Conservation (phyloP, 1,140 invertebrate species). For the Aphidius gifuensis region DNA sequence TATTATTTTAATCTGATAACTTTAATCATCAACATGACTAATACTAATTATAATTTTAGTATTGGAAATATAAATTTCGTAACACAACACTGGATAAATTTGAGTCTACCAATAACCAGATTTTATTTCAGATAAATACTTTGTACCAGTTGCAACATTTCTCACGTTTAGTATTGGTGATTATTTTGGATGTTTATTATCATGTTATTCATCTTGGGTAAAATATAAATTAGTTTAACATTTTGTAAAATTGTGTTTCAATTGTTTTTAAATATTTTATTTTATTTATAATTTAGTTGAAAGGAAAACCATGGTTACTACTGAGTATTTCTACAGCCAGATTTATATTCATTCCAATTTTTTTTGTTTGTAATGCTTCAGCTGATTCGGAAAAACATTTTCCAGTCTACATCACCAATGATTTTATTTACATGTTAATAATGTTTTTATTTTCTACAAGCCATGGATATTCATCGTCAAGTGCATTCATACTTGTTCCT, state of each 20-base stretch:
- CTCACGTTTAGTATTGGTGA: conserved; percentile 86
- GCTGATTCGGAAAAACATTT: conserved; percentile 67
- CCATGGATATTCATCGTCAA: conserved; percentile 89
- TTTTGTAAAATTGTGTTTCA: neutral
- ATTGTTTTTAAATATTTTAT: neutral
- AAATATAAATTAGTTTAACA: conserved; percentile 33
- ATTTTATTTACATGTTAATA: conserved; percentile 80
- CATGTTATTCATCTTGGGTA: conserved; percentile 70
- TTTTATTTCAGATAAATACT: conserved; percentile 75
- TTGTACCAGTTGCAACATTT: conserved; percentile 87
- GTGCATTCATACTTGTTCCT: conserved; percentile 80
- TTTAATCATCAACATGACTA: too few species aligned
- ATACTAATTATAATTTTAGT: too few species aligned
- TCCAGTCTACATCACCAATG: conserved; percentile 75
- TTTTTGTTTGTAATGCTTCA: conserved; percentile 83
- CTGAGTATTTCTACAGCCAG: conserved; percentile 64
- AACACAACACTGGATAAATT: too few species aligned
- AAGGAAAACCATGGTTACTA: conserved; percentile 62
- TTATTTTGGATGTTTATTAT: conserved; percentile 76
- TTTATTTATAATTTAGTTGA: conserved; percentile 60
- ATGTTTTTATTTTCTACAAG: conserved; percentile 76
- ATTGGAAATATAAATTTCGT: too few species aligned
- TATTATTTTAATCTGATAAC: too few species aligned
- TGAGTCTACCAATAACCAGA: too few species aligned
- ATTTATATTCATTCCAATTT: conserved; percentile 73